Conservation (phyloP, 2,888 invertebrate species). For the Dione juno region DNA sequence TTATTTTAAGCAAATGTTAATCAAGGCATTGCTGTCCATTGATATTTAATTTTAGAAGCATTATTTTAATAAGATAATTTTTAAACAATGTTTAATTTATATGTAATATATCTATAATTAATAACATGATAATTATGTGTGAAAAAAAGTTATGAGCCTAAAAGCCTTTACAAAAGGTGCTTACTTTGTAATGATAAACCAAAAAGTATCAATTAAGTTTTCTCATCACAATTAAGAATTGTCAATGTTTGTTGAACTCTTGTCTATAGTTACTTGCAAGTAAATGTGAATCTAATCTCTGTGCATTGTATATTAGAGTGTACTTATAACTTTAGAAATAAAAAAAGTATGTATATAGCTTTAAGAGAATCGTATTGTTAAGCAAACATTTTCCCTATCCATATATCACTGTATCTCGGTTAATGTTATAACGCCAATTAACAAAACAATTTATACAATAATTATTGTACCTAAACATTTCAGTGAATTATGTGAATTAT, state of each 20-base stretch:
- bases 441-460: neutral
- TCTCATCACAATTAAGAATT: slow-evolving; percentile 13
- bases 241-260: neutral
- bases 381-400: slow-evolving; percentile 16
- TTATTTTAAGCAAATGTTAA: neutral
- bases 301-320: slow-evolving; percentile 24
- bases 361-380: slow-evolving; percentile 24
- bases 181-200: slow-evolving; percentile 26
- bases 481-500: neutral
- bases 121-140: neutral
- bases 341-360: slow-evolving; percentile 30
- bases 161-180: slow-evolving; percentile 8
- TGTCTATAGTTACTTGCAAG: slow-evolving; percentile 3
- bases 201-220: slow-evolving; percentile 28
- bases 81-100: neutral
- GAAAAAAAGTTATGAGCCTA: slow-evolving; percentile 4
- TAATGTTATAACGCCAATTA: neutral
- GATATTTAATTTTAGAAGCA: neutral
- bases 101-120: slow-evolving; percentile 7
- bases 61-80: neutral
- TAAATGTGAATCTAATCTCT: slow-evolving; percentile 6
- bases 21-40: neutral
- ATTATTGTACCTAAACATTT: neutral
- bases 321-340: slow-evolving; percentile 28
- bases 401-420: neutral